phyloP scores from a whole-genome alignment of 2,113 vertebrate genomes.

The Muntiacus muntjak region DNA sequence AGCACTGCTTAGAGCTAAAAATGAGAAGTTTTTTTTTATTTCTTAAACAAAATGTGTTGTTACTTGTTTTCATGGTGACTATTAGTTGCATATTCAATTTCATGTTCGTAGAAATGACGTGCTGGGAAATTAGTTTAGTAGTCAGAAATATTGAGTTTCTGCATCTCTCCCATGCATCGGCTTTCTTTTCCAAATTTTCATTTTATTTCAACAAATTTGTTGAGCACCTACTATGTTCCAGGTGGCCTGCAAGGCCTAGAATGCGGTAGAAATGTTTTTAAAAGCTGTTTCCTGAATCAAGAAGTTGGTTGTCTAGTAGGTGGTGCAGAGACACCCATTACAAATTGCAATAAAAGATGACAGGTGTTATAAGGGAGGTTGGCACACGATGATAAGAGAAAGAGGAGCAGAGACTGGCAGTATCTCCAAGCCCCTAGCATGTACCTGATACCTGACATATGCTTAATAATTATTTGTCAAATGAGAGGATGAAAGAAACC shows the following conservation, averaged over 20 bases:
- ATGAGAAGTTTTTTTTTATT: constrained; percentile 38
- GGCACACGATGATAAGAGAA: accelerated
- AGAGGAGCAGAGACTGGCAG: background rate
- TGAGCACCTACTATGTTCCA: background rate
- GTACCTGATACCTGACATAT: background rate
- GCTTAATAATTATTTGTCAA: background rate
- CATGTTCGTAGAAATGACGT: background rate
- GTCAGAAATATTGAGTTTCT: constrained; percentile 26
- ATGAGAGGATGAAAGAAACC: background rate
- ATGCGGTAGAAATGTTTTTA: background rate
- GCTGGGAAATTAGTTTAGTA: constrained; percentile 27
- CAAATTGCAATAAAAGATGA: background rate
- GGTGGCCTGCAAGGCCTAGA: background rate
- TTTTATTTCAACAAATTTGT: constrained; percentile 5
- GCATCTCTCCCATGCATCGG: background rate
- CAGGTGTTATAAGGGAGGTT: background rate
- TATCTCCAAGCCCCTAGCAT: background rate
- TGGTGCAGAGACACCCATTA: background rate
- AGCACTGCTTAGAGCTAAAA: constrained; percentile 5
- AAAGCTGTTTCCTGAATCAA: background rate
- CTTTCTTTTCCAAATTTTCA: background rate
- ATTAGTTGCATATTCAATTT: constrained; percentile 58
- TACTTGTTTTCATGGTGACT: constrained; percentile 59
- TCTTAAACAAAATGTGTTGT: constrained; percentile 47
- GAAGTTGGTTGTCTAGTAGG: background rate